phyloP scores from a whole-genome alignment of 2,888 invertebrate species.

The Athalia circularis region DNA sequence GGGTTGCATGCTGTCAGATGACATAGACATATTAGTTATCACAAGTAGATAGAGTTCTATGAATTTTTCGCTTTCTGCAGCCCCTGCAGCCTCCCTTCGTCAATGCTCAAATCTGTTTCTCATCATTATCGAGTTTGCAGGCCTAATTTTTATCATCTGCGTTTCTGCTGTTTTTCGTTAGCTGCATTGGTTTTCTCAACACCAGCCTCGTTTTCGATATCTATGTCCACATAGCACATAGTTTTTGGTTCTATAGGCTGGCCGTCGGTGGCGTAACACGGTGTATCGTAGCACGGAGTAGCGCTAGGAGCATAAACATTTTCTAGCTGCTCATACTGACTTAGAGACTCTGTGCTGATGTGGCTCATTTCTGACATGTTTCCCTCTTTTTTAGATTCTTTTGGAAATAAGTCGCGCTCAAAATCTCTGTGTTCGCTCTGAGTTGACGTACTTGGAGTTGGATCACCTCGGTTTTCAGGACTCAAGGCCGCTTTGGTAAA shows the following conservation, averaged over 20 bases:
- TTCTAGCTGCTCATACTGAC: constrained; percentile 69
- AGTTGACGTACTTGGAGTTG: background rate
- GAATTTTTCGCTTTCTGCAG: background rate
- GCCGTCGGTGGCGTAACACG: constrained; percentile 62
- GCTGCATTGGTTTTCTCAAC: constrained; percentile 17
- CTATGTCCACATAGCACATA: constrained; percentile 61
- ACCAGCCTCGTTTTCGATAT: constrained; percentile 53
- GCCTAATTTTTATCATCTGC: constrained; percentile 27
- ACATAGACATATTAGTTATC: background rate
- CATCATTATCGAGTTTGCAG: background rate
- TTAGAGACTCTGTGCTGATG: constrained; percentile 66
- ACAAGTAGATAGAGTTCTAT: background rate
- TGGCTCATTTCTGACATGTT: constrained; percentile 66
- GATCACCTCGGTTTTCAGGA: constrained; percentile 39
- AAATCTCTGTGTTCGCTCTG: constrained; percentile 50
- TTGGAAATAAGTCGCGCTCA: constrained; percentile 65
- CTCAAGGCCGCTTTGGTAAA: constrained; percentile 65
- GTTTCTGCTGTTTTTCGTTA: constrained; percentile 34
- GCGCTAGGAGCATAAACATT: constrained; percentile 69
- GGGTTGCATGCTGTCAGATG: too few species aligned
- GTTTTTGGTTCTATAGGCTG: constrained; percentile 53
- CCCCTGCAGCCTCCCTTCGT: background rate
- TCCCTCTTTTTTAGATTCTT: constrained; percentile 55
- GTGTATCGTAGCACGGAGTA: constrained; percentile 69
- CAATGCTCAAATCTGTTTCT: background rate